Base-by-base conservation (phyloP, 2,113 vertebrate genomes). In the Lynx canadensis region DNA sequence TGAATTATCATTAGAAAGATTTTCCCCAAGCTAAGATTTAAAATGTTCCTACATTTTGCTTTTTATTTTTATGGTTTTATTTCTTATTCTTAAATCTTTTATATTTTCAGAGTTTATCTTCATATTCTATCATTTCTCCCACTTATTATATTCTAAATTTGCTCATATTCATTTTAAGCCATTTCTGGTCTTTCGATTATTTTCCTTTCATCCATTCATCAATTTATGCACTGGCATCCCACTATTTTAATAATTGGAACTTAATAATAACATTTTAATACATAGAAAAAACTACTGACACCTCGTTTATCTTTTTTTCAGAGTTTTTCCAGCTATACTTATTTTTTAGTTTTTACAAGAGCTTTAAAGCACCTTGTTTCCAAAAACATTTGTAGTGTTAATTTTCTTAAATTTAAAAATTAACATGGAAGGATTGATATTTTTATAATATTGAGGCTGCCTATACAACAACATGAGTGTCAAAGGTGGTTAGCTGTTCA, bases 101-200 rank as follows among this genome's bases (percentile, higher is more conserved):
- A 48, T 81, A 48, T 95, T 14, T 69, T 94, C 82, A n/a, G 15
- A 45, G n/a, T 63, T 91, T 81, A 90, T 45, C 10, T 60, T 79
- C 7, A 10, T 68, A 23, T 66, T 93, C 50, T 79, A n/a, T 66
- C 18, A 93, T 90, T 89, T 94, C 6, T 15, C 33, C 3, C 45
- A 85, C 18, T 74, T 57, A 65, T 21, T 68, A 11, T 41, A 41
- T 48, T 45, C 36, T 85, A 94, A 65, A 90, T 87, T 87, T 90
- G 8, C 7, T 94, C 31, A 65, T 55, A 89, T 69, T 65, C 21
- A 60, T 45, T 83, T 71, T n/a, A 89, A 92, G 52, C 19, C 82
- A n/a, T 90, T 78, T 91, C 45, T 84, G 16, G 33, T 21, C 27
- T 96, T 96, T 94, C 33, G n/a, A n/a, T 81, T 71, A 76, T 50